Percentiles rank a stretch among this genome's conserved stretches.
phyloP scores from a whole-genome alignment of 2,888 invertebrate species.

The Teleogryllus oceanicus region DNA sequence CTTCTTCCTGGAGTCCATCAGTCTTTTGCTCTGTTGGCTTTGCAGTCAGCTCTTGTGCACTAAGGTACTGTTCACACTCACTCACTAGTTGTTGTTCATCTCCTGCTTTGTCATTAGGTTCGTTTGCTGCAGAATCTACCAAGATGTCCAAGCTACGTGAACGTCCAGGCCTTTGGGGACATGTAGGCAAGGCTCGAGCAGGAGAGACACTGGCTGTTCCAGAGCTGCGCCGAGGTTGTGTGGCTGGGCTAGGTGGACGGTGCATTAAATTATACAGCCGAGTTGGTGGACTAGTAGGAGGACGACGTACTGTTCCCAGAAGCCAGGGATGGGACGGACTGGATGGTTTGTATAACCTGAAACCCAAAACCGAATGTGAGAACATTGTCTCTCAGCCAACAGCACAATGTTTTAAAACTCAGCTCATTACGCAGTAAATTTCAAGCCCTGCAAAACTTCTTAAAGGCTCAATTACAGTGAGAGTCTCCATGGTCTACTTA shows the following conservation, averaged over 20 bases:
- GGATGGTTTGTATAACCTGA: conserved; percentile 63
- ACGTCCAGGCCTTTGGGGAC: conserved; percentile 44
- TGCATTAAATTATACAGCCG: conserved; percentile 28
- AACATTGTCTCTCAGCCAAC: too few relatives aligned
- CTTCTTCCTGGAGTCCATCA: background rate
- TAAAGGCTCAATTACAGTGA: too few relatives aligned
- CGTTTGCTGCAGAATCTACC: conserved; percentile 48
- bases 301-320: conserved; percentile 46
- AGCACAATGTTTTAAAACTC: too few relatives aligned
- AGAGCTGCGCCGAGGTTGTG: conserved; percentile 30
- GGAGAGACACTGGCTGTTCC: conserved; percentile 20
- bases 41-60: conserved; percentile 35
- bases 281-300: conserved; percentile 44
- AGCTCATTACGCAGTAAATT: too few relatives aligned
- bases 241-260: conserved; percentile 32
- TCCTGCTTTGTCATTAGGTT: conserved; percentile 25
- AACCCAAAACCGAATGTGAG: conserved; percentile 33
- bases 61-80: conserved; percentile 38
- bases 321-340: conserved; percentile 62
- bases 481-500: too few relatives aligned
- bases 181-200: conserved; percentile 38
- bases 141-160: conserved; percentile 64
- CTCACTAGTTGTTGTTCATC: conserved; percentile 34
- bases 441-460: too few relatives aligned
- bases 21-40: background rate